These are phyloP conservation scores for Tokudaia muenninki DNA, from an alignment of 2,797 vertebrate genomes.

Conservation along the genomic window DNA sequence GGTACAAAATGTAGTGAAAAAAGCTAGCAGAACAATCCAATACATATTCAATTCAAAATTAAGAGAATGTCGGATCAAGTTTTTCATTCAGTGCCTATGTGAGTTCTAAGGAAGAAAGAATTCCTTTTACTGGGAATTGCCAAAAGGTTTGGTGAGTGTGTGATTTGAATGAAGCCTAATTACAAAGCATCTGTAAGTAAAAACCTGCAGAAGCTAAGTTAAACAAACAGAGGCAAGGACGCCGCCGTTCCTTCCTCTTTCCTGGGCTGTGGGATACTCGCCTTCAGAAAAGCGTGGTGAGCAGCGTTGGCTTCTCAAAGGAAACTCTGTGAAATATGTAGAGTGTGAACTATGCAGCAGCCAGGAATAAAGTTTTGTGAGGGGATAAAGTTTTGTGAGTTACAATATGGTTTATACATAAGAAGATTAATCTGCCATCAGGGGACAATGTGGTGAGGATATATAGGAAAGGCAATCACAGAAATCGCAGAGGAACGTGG, in stretches of 20 bases:
- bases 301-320: neutral
- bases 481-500: too few species aligned
- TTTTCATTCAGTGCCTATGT: neutral
- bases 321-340: neutral
- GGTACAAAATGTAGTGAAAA: neutral
- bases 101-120: conserved; percentile 30
- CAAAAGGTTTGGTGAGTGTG: neutral
- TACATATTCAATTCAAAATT: conserved; percentile 1
- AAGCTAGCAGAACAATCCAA: neutral
- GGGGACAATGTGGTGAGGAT: neutral
- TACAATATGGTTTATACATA: neutral
- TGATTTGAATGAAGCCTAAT: neutral
- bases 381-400: neutral
- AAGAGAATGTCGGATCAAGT: neutral
- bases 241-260: too few species aligned
- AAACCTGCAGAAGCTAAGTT: neutral
- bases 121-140: neutral
- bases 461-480: neutral
- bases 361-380: neutral
- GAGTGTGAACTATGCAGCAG: neutral
- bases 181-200: neutral
- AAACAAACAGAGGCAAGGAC: neutral
- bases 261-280: neutral
- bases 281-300: neutral
- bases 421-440: neutral